These are phyloP conservation scores for Agapostemon virescens DNA, from an alignment of 2,888 invertebrate species.

Conservation along the genomic window DNA sequence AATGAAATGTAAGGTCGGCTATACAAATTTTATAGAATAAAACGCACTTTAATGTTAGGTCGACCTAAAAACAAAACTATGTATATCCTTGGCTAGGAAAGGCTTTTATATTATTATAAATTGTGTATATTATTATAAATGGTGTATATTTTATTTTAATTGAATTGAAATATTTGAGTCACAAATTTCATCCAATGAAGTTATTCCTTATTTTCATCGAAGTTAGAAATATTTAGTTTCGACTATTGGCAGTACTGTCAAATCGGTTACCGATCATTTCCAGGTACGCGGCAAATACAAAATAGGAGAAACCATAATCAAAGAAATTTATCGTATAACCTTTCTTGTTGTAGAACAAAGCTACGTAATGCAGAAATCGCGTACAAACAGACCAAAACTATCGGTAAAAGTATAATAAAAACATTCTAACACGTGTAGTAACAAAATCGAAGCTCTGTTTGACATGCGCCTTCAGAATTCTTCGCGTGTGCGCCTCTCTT, in stretches of 20 bases:
- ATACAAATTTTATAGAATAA: constrained; percentile 33
- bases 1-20: constrained; percentile 14
- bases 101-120: not conserved
- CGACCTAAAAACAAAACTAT: not conserved
- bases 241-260: constrained; percentile 29
- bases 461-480: constrained; percentile 47
- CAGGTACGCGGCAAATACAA: constrained; percentile 47
- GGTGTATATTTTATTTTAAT: not conserved
- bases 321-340: not conserved
- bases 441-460: constrained; percentile 28
- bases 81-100: not conserved
- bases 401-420: not conserved
- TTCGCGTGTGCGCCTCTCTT: constrained; percentile 44
- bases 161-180: constrained; percentile 20
- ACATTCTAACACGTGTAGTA: not conserved
- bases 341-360: not conserved
- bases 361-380: not conserved
- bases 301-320: not conserved
- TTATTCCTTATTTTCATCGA: constrained; percentile 20
- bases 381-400: not conserved
- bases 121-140: too few relatives aligned
- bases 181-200: constrained; percentile 4
- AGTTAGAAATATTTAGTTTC: constrained; percentile 31
- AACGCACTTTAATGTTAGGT: constrained; percentile 4
- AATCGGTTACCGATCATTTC: constrained; percentile 28